These are phyloP conservation scores for Lepus europaeus DNA, from an alignment of 2,113 vertebrate genomes.

Conservation along the genomic window DNA sequence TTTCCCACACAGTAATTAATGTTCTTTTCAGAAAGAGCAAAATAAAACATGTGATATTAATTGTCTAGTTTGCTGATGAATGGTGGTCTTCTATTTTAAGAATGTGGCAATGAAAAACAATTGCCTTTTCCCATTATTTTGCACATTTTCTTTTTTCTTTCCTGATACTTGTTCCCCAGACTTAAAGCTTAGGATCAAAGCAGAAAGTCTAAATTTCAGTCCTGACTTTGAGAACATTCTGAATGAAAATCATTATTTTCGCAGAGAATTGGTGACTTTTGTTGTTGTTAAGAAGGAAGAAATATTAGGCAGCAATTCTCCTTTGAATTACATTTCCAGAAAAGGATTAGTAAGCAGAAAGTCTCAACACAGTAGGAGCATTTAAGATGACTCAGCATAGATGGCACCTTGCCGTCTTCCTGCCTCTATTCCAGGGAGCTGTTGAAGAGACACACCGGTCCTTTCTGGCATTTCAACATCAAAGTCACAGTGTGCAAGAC, in stretches of 20 bases:
- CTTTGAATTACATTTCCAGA: conserved; percentile 70
- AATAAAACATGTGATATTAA: conserved; percentile 51
- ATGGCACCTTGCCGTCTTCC: neutral
- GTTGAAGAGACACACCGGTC: neutral
- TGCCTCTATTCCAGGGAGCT: neutral
- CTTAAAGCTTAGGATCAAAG: conserved; percentile 58
- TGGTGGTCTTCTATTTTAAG: conserved; percentile 47
- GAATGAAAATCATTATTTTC: conserved; percentile 67
- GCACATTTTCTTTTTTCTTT: conserved; percentile 57
- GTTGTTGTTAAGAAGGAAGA: conserved; percentile 53
- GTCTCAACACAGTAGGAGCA: neutral
- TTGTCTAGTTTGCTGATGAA: conserved; percentile 45
- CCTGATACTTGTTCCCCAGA: neutral
- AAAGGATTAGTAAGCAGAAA: conserved; percentile 61
- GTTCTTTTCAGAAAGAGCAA: conserved; percentile 10
- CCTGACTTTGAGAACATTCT: conserved; percentile 67
- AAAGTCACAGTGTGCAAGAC: neutral
- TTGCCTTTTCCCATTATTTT: conserved; percentile 56
- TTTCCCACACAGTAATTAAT: conserved; percentile 31
- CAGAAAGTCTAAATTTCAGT: conserved; percentile 67
- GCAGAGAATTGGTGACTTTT: conserved; percentile 45
- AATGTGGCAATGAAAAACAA: conserved; percentile 59
- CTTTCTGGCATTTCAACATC: conserved; percentile 38
- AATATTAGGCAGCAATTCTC: conserved; percentile 30
- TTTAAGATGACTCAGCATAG: neutral